phyloP scores from a whole-genome alignment of 1,140 invertebrate species.

The Eupeodes corollae region DNA sequence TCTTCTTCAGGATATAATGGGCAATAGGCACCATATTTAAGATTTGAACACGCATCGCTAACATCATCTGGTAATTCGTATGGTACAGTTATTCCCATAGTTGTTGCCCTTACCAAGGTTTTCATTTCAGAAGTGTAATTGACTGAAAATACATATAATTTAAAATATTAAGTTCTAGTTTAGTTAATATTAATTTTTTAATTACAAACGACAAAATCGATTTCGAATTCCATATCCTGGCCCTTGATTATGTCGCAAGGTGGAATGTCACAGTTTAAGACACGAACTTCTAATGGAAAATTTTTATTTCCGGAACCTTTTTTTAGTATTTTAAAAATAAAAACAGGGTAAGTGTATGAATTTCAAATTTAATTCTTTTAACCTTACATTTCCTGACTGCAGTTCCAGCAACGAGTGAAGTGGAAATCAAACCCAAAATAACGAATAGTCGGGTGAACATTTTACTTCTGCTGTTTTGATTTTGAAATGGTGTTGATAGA shows the following conservation, averaged over 20 bases:
- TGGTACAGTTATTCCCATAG: constrained; percentile 25
- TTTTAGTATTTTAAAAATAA: background rate
- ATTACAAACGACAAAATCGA: constrained; percentile 20
- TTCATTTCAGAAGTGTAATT: constrained; percentile 22
- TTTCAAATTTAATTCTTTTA: background rate
- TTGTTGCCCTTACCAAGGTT: constrained; percentile 24
- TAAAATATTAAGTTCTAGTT: background rate
- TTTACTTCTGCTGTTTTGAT: no score
- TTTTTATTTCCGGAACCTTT: constrained; percentile 25
- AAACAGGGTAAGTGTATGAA: background rate
- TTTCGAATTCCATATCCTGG: constrained; percentile 16
- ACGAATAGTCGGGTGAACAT: no score
- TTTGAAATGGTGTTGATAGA: no score
- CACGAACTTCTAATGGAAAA: constrained; percentile 23
- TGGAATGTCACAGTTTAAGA: constrained; percentile 16
- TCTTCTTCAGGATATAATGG: constrained; percentile 29
- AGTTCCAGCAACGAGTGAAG: background rate
- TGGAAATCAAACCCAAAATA: no score
- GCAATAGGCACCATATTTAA: constrained; percentile 27
- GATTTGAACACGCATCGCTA: constrained; percentile 22
- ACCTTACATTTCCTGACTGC: constrained; percentile 23
- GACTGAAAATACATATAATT: constrained; percentile 10
- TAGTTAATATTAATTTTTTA: background rate
- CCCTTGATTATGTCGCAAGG: constrained; percentile 23
- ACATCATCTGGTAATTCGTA: constrained; percentile 27